Conservation (phyloP, 2,797 vertebrate species). For the Silurus aristotelis region DNA sequence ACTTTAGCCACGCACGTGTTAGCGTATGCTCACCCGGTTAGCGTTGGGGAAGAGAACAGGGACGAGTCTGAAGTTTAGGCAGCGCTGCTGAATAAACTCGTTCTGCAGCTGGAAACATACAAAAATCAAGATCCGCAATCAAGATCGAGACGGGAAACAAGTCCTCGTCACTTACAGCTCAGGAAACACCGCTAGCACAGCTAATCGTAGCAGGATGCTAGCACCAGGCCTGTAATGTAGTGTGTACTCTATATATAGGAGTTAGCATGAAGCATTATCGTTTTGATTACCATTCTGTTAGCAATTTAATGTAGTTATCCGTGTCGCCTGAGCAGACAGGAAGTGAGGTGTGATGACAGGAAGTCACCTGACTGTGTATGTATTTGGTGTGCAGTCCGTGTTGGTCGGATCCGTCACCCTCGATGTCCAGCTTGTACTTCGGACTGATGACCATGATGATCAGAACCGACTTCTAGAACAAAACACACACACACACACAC, state of each 20-base stretch:
- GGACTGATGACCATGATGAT: slow-evolving; percentile 97
- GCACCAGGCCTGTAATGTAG: background rate
- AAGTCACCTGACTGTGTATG: slow-evolving; percentile 89
- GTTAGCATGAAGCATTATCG: background rate
- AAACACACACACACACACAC: background rate
- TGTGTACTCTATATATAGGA: no score
- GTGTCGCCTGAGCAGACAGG: background rate
- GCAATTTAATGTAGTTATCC: background rate
- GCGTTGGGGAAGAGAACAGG: slow-evolving; percentile 91
- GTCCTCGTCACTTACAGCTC: background rate
- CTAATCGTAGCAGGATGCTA: background rate
- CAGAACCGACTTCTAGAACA: slow-evolving; percentile 88
- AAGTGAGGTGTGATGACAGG: no score
- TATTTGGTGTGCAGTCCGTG: slow-evolving; percentile 96
- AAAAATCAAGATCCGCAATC: no score
- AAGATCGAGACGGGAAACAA: no score
- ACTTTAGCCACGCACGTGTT: background rate
- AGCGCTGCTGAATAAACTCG: slow-evolving; percentile 95
- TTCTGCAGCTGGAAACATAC: slow-evolving; percentile 76
- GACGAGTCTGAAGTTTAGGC: slow-evolving; percentile 92
- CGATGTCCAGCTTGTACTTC: slow-evolving; percentile 92
- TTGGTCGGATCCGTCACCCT: slow-evolving; percentile 85
- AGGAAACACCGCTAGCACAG: background rate
- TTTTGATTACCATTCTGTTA: background rate
- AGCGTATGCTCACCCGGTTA: slow-evolving; percentile 76